Conservation (phyloP, 2,797 vertebrate genomes). For the Cetoscarus ocellatus region DNA sequence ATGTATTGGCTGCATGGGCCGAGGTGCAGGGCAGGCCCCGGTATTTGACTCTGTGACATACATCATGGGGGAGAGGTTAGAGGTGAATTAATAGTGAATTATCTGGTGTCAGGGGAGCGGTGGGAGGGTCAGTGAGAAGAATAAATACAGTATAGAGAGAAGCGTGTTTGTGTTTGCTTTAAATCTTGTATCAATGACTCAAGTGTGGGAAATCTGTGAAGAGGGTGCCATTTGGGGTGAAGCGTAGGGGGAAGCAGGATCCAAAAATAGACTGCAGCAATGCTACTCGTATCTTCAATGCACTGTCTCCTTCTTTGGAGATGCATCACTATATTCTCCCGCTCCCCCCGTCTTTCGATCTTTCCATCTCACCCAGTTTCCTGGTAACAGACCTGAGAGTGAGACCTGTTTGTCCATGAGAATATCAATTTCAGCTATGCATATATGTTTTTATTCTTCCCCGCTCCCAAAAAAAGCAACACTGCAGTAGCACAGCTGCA, state of each 20-base stretch:
- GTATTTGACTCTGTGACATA: conserved; percentile 59
- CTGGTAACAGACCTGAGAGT: conserved; percentile 61
- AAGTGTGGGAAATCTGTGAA: conserved; percentile 28
- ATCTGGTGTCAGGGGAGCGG: conserved; percentile 39
- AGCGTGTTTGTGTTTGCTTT: conserved; percentile 27
- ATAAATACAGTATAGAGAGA: conserved; percentile 23
- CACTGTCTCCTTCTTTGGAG: conserved; percentile 40
- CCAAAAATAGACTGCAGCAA: conserved; percentile 66
- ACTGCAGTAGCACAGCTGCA: conserved; percentile 37
- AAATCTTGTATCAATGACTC: conserved; percentile 53
- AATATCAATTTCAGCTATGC: conserved; percentile 67
- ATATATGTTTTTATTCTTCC: conserved; percentile 34
- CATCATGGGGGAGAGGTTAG: conserved; percentile 60
- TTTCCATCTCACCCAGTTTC: conserved; percentile 46
- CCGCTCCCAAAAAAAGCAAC: conserved; percentile 8
- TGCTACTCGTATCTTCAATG: conserved; percentile 40
- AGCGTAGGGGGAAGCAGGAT: conserved; percentile 1
- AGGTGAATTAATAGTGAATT: conserved; percentile 66
- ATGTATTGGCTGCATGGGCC: conserved; percentile 36
- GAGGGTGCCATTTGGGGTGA: conserved; percentile 41
- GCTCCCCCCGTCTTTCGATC: conserved; percentile 45
- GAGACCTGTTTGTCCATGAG: conserved; percentile 45
- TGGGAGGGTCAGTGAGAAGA: conserved; percentile 12
- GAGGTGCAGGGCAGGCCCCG: conserved; percentile 27
- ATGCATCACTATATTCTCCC: conserved; percentile 44